These are phyloP conservation scores for Gracilinanus agilis DNA, from an alignment of 2,113 vertebrate species.

Conservation along the genomic window DNA sequence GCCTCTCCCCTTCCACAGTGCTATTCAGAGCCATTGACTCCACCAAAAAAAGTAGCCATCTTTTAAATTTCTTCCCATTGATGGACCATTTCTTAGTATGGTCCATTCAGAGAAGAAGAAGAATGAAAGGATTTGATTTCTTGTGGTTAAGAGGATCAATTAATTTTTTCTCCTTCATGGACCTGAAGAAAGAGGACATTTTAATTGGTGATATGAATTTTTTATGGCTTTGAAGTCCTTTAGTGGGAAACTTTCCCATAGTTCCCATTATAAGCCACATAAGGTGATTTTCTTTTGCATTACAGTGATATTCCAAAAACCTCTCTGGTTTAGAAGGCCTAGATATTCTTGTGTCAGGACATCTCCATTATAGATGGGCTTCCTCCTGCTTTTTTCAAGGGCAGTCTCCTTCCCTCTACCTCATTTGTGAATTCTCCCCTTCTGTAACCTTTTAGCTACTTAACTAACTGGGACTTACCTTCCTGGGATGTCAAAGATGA, in stretches of 20 bases:
- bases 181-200: not conserved
- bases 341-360: not conserved
- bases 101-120: not conserved
- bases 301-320: not conserved
- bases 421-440: not conserved
- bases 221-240: constrained; percentile 16
- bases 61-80: not conserved
- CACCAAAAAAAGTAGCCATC: not conserved
- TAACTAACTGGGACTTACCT: not conserved
- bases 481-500: not conserved
- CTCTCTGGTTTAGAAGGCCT: not conserved
- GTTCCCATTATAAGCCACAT: constrained; percentile 28
- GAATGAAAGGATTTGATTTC: constrained; percentile 2
- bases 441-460: not conserved
- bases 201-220: constrained; percentile 21
- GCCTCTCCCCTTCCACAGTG: not conserved
- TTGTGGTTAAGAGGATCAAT: not conserved
- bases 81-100: not conserved
- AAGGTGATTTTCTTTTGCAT: not conserved
- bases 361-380: not conserved
- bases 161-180: not conserved
- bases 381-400: not conserved
- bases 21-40: not conserved
- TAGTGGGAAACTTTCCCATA: not conserved
- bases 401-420: not conserved